phyloP scores from a whole-genome alignment of 2,888 invertebrate species.

The Pristionchus japonicus region DNA sequence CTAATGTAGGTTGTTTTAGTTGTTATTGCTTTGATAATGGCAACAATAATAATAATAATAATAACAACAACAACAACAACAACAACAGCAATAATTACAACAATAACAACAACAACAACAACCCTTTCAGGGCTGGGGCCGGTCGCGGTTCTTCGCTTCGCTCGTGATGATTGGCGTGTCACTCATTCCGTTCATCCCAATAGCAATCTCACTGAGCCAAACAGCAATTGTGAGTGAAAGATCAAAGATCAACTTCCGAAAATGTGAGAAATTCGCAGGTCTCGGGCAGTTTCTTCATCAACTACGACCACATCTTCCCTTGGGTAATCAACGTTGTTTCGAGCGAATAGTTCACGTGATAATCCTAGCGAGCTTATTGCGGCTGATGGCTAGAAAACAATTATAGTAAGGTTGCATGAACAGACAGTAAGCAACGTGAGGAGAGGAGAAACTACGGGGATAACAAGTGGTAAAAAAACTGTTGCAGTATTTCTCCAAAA shows the following conservation, averaged over 20 bases:
- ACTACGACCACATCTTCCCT: conserved; percentile 17
- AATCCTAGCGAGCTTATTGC: no score
- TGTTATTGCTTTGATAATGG: background rate
- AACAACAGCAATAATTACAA: no score
- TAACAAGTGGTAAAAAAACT: no score
- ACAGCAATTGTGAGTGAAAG: background rate
- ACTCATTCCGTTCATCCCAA: background rate
- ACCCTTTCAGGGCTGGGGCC: conserved; percentile 16
- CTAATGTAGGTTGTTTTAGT: background rate
- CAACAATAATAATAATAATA: no score
- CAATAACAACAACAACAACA: no score
- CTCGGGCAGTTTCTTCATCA: conserved; percentile 21
- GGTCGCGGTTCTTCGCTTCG: background rate
- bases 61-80: no score
- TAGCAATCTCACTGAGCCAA: background rate
- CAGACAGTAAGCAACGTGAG: no score
- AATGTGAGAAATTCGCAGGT: background rate
- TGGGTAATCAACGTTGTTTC: background rate
- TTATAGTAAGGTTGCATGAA: no score
- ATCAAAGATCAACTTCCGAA: background rate
- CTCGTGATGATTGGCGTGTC: background rate
- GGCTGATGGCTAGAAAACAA: no score
- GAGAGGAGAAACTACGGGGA: no score
- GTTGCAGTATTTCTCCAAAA: no score
- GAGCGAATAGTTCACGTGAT: background rate